Percentiles rank a stretch among this genome's conserved stretches.
Conservation (phyloP, 2,113 vertebrate genomes). For the Camelus dromedarius region DNA sequence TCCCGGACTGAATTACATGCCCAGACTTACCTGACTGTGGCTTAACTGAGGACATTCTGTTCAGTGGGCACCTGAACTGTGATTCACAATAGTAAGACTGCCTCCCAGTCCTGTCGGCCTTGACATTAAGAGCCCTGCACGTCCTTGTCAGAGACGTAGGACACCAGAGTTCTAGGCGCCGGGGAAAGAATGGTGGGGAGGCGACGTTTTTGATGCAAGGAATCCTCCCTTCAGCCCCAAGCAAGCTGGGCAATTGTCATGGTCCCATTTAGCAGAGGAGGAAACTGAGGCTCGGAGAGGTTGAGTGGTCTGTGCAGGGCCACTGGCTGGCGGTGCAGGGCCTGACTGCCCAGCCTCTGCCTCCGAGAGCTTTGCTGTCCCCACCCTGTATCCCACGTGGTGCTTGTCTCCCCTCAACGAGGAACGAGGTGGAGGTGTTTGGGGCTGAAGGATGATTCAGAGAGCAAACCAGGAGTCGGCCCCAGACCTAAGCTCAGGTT, state of each 20-base stretch:
- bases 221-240: neutral
- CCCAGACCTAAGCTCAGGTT: neutral
- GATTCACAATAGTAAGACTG: neutral
- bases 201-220: neutral
- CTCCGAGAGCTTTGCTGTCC: fast-evolving
- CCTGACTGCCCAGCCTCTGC: neutral
- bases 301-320: neutral
- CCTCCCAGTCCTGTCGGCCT: neutral
- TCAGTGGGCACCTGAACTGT: neutral
- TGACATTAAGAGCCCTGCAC: neutral
- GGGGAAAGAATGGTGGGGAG: neutral
- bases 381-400: neutral
- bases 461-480: neutral
- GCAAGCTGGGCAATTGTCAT: neutral
- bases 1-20: fast-evolving
- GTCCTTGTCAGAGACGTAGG: fast-evolving
- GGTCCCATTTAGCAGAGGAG: neutral
- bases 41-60: neutral
- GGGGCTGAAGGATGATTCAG: fast-evolving
- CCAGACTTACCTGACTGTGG: neutral
- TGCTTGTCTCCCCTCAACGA: fast-evolving
- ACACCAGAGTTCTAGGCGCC: fast-evolving
- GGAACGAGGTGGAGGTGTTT: neutral
- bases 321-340: neutral
- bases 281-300: neutral